phyloP scores from a whole-genome alignment of 1,140 invertebrate genomes.

The Drosophila nikananu region DNA sequence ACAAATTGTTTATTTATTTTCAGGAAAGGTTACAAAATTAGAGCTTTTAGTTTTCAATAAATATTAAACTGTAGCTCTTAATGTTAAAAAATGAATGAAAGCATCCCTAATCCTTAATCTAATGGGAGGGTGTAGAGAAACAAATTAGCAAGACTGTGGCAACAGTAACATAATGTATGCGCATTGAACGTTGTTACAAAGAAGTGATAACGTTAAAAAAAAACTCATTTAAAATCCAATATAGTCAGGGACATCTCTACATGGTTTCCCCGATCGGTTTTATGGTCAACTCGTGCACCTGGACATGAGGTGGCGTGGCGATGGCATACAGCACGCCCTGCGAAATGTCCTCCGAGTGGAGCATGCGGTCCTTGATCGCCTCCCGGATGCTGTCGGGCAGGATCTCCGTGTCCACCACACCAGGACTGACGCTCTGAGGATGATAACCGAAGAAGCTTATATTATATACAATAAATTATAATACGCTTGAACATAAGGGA shows the following conservation, averaged over 20 bases:
- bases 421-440: slow-evolving; percentile 87
- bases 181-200: not conserved
- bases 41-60: not conserved
- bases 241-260: slow-evolving; percentile 10
- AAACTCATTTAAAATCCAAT: not conserved
- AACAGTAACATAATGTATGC: not conserved
- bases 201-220: not conserved
- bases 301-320: slow-evolving; percentile 86
- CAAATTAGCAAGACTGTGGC: not conserved
- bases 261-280: slow-evolving; percentile 74
- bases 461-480: not conserved
- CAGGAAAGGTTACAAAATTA: not conserved
- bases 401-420: slow-evolving; percentile 87
- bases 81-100: not conserved
- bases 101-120: not conserved
- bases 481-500: no score
- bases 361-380: slow-evolving; percentile 26
- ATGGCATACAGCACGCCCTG: slow-evolving; percentile 86
- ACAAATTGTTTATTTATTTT: not conserved
- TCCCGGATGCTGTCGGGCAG: slow-evolving; percentile 59
- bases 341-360: slow-evolving; percentile 86
- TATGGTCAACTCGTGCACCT: slow-evolving; percentile 83
- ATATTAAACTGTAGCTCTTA: not conserved
- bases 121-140: not conserved
- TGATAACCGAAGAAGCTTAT: not conserved